phyloP scores from a whole-genome alignment of 2,113 vertebrate genomes.

The Ictalurus punctatus region DNA sequence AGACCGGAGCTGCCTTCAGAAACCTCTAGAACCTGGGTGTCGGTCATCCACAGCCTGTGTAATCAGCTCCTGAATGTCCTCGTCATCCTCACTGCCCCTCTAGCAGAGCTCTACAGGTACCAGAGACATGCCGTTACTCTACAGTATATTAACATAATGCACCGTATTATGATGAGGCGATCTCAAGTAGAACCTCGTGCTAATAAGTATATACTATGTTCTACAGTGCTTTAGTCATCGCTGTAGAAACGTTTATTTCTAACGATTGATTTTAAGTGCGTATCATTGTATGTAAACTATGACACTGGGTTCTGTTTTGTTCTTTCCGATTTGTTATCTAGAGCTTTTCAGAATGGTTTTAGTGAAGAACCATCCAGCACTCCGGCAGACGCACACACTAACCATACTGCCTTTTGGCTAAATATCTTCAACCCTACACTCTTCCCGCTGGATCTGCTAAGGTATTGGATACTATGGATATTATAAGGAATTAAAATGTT shows the following conservation, averaged over 20 bases:
- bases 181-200: neutral
- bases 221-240: neutral
- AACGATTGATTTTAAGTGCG: neutral
- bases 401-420: conserved; percentile 72
- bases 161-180: neutral
- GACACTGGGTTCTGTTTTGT: conserved; percentile 11
- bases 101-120: conserved; percentile 80
- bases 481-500: conserved; percentile 31
- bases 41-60: conserved; percentile 84
- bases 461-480: conserved; percentile 62
- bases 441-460: conserved; percentile 62
- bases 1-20: conserved; percentile 59
- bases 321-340: conserved; percentile 61
- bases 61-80: conserved; percentile 82
- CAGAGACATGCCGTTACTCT: neutral
- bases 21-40: conserved; percentile 70
- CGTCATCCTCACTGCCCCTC: conserved; percentile 80
- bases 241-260: neutral
- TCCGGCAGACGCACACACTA: conserved; percentile 32
- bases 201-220: neutral
- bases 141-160: neutral
- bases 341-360: conserved; percentile 73
- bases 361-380: conserved; percentile 43
- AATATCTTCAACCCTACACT: conserved; percentile 75
- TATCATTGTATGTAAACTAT: neutral